These are phyloP conservation scores for Hemaris fuciformis DNA, from an alignment of 2,888 invertebrate genomes.

Conservation along the genomic window DNA sequence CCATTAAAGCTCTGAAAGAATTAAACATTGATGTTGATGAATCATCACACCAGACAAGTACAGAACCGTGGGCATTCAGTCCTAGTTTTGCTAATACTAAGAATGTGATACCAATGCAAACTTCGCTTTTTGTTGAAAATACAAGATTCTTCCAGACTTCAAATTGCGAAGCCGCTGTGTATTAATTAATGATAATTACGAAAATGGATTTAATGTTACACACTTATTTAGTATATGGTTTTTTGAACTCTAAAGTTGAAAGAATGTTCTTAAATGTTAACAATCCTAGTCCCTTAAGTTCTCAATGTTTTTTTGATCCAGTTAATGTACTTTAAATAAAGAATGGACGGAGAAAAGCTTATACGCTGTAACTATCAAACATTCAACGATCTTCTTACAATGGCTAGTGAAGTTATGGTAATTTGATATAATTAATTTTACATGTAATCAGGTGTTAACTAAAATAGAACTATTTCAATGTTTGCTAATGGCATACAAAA, in stretches of 20 bases:
- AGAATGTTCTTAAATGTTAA: not conserved
- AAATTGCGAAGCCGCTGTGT: conserved; percentile 45
- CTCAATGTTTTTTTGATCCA: too few relatives aligned
- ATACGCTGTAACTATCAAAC: not conserved
- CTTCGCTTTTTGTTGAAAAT: conserved; percentile 63
- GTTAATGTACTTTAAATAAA: too few relatives aligned
- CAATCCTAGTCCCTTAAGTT: not conserved
- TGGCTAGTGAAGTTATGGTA: not conserved
- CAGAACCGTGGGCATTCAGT: conserved; percentile 43
- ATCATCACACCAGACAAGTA: conserved; percentile 31
- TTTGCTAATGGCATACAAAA: not conserved
- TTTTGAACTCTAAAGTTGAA: not conserved
- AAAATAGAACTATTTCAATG: not conserved
- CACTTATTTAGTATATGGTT: not conserved
- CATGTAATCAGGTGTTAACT: not conserved
- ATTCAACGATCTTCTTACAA: not conserved
- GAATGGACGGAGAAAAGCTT: too few relatives aligned
- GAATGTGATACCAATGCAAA: conserved; percentile 53
- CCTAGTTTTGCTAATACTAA: conserved; percentile 40
- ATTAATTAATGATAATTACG: conserved; percentile 27
- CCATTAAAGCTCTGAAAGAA: conserved; percentile 74
- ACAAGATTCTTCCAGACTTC: conserved; percentile 43
- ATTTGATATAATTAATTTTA: not conserved
- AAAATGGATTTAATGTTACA: not conserved
- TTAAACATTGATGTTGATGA: conserved; percentile 48